phyloP scores from a whole-genome alignment of 2,113 vertebrate species.

The Ctenomys sociabilis region DNA sequence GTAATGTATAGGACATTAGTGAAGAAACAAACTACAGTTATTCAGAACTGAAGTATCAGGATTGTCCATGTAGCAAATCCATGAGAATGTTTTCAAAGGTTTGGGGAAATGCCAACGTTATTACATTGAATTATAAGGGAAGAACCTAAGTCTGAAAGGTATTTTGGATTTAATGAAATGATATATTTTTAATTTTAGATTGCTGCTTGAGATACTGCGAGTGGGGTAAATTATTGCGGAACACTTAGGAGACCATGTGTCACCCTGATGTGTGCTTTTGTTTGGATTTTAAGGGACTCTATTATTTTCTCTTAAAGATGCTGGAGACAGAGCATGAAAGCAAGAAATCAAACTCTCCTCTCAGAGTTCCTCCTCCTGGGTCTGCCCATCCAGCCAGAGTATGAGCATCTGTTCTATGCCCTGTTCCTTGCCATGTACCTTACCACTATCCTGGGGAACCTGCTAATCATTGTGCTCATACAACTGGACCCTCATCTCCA shows the following conservation, averaged over 20 bases:
- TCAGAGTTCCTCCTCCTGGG: slow-evolving; percentile 54
- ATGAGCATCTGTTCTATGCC: background rate
- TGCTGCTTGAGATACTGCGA: background rate
- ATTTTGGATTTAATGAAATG: background rate
- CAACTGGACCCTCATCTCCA: background rate
- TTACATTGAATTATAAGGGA: background rate
- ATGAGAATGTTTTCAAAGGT: background rate
- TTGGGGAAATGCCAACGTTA: background rate
- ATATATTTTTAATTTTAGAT: background rate
- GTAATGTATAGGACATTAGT: background rate
- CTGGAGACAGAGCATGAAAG: background rate
- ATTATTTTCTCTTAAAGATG: slow-evolving; percentile 13
- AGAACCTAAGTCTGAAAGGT: background rate
- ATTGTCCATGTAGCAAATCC: background rate
- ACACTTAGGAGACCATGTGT: background rate
- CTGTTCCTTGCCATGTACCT: background rate
- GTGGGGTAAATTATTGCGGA: background rate
- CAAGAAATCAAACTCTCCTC: slow-evolving; percentile 26
- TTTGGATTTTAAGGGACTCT: background rate
- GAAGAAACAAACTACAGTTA: background rate
- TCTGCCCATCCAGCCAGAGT: slow-evolving; percentile 19
- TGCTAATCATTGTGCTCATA: background rate
- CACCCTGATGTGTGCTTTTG: background rate
- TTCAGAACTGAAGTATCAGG: background rate
- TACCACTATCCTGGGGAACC: background rate